Evolutionary conservation across 1,140 invertebrate genomes (phyloP).

Genomic region (Heliconius congener): DNA sequence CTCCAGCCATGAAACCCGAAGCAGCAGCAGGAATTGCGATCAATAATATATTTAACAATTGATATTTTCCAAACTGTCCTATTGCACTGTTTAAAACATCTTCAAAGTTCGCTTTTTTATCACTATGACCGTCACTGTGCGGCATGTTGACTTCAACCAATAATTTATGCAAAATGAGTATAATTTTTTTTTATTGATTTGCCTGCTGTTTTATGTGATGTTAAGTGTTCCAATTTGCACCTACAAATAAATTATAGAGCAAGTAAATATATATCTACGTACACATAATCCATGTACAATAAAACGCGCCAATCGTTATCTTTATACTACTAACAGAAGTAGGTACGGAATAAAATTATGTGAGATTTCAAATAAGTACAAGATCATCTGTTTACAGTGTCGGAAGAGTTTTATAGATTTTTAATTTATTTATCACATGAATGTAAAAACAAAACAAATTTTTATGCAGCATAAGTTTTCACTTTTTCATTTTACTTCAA

Average conservation of each 20-base stretch:
- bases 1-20: slow-evolving; percentile 65
- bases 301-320: slow-evolving; percentile 18
- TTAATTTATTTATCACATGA: not conserved
- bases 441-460: too few relatives aligned
- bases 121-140: slow-evolving; percentile 42
- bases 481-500: too few relatives aligned
- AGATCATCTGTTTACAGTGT: not conserved
- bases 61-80: slow-evolving; percentile 67
- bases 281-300: not conserved
- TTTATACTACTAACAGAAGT: slow-evolving; percentile 8
- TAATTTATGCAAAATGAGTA: not conserved
- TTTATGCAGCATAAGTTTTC: too few relatives aligned
- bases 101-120: slow-evolving; percentile 55
- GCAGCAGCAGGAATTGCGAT: slow-evolving; percentile 52
- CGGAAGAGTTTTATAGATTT: not conserved
- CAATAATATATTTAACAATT: slow-evolving; percentile 60
- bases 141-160: not conserved
- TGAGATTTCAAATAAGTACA: not conserved
- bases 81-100: slow-evolving; percentile 59
- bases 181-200: not conserved
- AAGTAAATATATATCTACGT: not conserved
- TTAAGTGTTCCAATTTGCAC: not conserved
- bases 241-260: not conserved
- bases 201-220: not conserved
- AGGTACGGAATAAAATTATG: not conserved